Conservation (phyloP, 2,113 vertebrate species). For the Felis catus region DNA sequence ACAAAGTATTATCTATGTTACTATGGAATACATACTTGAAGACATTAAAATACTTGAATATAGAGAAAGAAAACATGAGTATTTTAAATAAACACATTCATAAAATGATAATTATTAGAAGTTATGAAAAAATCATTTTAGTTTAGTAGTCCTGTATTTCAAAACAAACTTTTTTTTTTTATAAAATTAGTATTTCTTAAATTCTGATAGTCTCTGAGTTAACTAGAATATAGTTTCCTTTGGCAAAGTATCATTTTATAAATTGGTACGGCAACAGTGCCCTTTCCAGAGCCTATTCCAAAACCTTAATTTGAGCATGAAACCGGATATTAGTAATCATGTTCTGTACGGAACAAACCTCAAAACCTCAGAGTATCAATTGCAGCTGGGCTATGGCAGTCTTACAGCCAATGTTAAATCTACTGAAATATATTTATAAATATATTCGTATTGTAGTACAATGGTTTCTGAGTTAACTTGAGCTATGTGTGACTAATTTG, state of each 20-base stretch:
- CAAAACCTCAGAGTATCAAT: background rate
- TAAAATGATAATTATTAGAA: background rate
- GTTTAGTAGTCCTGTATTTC: slow-evolving; percentile 47
- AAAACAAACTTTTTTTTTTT: background rate
- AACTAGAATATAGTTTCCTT: background rate
- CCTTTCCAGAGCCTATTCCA: background rate
- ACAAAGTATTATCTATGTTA: background rate
- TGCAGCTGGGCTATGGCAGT: background rate
- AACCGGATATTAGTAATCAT: background rate
- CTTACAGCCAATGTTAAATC: background rate
- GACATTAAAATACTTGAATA: background rate
- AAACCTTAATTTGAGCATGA: background rate
- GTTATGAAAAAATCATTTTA: background rate
- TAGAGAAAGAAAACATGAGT: background rate
- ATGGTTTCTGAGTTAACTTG: background rate
- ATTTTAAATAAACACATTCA: background rate
- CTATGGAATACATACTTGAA: background rate
- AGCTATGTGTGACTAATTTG: background rate
- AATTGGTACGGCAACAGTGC: background rate
- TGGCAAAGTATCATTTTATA: slow-evolving; percentile 15
- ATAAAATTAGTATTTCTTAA: slow-evolving; percentile 26
- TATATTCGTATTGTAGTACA: background rate
- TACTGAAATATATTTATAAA: background rate
- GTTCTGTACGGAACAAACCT: background rate
- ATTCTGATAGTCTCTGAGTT: background rate